These are phyloP conservation scores for Podocnemis expansa DNA, from an alignment of 2,113 vertebrate species.

Conservation along the genomic window DNA sequence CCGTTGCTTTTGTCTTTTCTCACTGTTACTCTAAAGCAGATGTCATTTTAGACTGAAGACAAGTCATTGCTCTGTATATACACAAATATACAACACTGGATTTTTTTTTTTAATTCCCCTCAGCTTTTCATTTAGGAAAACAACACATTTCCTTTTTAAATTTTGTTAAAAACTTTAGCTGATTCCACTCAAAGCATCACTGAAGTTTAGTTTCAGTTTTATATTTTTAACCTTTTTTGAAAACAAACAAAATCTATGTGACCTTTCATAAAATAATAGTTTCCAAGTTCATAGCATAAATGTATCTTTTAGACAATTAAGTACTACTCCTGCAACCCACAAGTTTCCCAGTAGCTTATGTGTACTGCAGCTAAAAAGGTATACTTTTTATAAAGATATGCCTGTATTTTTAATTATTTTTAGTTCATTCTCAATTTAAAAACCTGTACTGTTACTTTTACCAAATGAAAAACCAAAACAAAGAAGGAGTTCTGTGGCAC, in stretches of 20 bases:
- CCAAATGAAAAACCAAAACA: neutral
- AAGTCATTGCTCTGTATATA: neutral
- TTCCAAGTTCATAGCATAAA: neutral
- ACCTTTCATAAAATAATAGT: neutral
- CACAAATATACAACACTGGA: neutral
- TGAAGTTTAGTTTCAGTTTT: neutral
- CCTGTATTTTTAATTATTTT: neutral
- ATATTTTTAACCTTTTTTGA: neutral
- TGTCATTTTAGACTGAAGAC: neutral
- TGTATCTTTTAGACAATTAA: neutral
- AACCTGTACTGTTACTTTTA: neutral
- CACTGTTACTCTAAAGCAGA: neutral
- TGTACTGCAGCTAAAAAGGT: neutral
- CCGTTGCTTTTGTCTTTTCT: neutral
- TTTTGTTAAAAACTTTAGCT: neutral
- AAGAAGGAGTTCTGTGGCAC: too few species aligned
- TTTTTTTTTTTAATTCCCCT: neutral
- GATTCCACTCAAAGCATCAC: fast-evolving
- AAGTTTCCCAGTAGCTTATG: neutral
- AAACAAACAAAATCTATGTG: neutral
- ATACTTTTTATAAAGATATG: neutral
- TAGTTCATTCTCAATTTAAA: neutral
- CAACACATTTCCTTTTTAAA: neutral
- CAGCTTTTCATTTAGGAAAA: neutral
- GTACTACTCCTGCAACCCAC: neutral